phyloP scores from a whole-genome alignment of 2,888 invertebrate species.

The Chymomyza procnemis region DNA sequence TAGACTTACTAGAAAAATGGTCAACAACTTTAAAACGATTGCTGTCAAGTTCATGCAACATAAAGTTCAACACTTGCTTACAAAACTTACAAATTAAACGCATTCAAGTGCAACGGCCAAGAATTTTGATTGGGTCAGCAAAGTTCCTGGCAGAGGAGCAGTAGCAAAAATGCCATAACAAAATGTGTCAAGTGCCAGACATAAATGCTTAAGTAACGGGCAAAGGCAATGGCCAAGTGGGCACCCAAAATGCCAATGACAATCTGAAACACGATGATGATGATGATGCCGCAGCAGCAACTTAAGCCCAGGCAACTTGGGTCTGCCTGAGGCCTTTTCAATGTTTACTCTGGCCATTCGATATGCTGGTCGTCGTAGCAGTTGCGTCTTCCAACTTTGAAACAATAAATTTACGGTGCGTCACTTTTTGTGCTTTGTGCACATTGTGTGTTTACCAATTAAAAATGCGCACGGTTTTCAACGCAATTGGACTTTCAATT shows the following conservation, averaged over 20 bases:
- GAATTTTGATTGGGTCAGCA: conserved; percentile 71
- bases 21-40: neutral
- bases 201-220: conserved; percentile 69
- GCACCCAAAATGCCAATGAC: neutral
- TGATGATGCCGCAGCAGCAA: neutral
- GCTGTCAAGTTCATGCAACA: conserved; percentile 14
- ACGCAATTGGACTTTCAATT: conserved; percentile 55
- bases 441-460: conserved; percentile 58
- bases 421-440: conserved; percentile 48
- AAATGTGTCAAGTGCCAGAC: conserved; percentile 74
- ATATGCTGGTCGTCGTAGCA: conserved; percentile 38
- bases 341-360: conserved; percentile 61
- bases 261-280: neutral
- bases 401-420: conserved; percentile 71
- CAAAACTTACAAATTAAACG: conserved; percentile 67
- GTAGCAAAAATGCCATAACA: conserved; percentile 72
- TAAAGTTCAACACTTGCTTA: conserved; percentile 38
- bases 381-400: conserved; percentile 22
- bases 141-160: conserved; percentile 48
- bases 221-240: neutral
- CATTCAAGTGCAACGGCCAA: conserved; percentile 70
- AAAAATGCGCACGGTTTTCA: conserved; percentile 57
- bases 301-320: conserved; percentile 13
- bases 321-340: conserved; percentile 39
- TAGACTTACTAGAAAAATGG: neutral